These are phyloP conservation scores for Xiphias gladius DNA, from an alignment of 2,113 vertebrate genomes.

Conservation along the genomic window DNA sequence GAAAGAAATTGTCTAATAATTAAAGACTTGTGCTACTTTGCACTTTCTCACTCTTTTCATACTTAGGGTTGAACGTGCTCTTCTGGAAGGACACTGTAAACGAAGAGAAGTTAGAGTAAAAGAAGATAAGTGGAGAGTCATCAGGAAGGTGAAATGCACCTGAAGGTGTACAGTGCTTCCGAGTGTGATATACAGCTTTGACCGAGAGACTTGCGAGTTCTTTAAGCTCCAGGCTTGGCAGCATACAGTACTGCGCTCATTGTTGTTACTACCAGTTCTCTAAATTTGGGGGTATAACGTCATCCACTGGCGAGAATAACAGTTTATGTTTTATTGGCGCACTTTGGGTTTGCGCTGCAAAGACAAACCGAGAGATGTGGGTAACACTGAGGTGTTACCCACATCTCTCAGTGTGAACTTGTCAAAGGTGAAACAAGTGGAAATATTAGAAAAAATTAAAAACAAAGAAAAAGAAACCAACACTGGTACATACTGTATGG, in stretches of 20 bases:
- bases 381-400: slow-evolving; percentile 3
- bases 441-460: not conserved
- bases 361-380: slow-evolving; percentile 43
- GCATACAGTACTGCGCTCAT: slow-evolving; percentile 44
- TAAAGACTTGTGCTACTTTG: slow-evolving; percentile 9
- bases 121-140: slow-evolving; percentile 44
- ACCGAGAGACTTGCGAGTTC: slow-evolving; percentile 34
- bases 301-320: slow-evolving; percentile 66
- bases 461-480: not conserved
- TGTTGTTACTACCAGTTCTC: slow-evolving; percentile 72
- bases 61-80: not conserved
- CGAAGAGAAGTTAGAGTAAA: slow-evolving; percentile 25
- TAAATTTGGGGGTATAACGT: slow-evolving; percentile 65
- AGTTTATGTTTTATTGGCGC: slow-evolving; percentile 60
- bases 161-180: slow-evolving; percentile 55
- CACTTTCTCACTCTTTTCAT: not conserved
- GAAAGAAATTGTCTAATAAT: slow-evolving; percentile 27
- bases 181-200: slow-evolving; percentile 47
- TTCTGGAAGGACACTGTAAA: not conserved
- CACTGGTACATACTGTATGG: not conserved
- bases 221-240: slow-evolving; percentile 68
- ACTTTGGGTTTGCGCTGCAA: slow-evolving; percentile 50
- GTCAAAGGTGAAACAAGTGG: slow-evolving; percentile 49
- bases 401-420: slow-evolving; percentile 32
- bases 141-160: slow-evolving; percentile 57